Evolutionary conservation across 1,140 invertebrate species (phyloP).

Genomic region (Dendrolimus kikuchii): DNA sequence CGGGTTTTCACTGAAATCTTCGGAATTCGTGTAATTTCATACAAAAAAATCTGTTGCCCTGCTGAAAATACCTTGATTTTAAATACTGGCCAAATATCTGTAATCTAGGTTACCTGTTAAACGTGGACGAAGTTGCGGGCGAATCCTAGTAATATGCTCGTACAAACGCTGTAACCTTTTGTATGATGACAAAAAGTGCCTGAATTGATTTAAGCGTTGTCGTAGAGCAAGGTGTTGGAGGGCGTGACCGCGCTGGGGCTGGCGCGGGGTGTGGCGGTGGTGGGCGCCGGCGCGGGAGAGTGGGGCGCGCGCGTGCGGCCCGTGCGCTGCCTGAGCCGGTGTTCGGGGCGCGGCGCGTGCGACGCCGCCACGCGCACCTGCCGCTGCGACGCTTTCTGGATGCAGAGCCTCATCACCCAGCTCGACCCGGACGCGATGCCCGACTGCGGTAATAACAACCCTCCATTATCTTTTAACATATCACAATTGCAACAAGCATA

Average conservation of each 20-base stretch:
- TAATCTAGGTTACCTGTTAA: too few species aligned
- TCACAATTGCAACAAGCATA: too few species aligned
- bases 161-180: too few species aligned
- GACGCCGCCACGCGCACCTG: constrained; percentile 88
- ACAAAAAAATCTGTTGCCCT: too few species aligned
- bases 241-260: constrained; percentile 41
- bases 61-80: too few species aligned
- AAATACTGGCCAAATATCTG: too few species aligned
- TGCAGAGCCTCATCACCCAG: constrained; percentile 78
- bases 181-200: too few species aligned
- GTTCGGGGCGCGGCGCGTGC: constrained; percentile 93
- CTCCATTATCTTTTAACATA: background rate
- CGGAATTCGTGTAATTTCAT: too few species aligned
- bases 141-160: too few species aligned
- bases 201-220: background rate
- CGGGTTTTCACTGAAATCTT: too few species aligned
- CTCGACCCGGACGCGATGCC: constrained; percentile 68
- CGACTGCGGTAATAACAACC: constrained; percentile 65
- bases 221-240: constrained; percentile 35
- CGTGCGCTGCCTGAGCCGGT: constrained; percentile 92
- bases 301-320: constrained; percentile 81
- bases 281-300: constrained; percentile 66
- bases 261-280: constrained; percentile 52
- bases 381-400: constrained; percentile 96
- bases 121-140: too few species aligned